These are phyloP conservation scores for Poeciliopsis turneri DNA, from an alignment of 2,797 vertebrate genomes.

Conservation along the genomic window DNA sequence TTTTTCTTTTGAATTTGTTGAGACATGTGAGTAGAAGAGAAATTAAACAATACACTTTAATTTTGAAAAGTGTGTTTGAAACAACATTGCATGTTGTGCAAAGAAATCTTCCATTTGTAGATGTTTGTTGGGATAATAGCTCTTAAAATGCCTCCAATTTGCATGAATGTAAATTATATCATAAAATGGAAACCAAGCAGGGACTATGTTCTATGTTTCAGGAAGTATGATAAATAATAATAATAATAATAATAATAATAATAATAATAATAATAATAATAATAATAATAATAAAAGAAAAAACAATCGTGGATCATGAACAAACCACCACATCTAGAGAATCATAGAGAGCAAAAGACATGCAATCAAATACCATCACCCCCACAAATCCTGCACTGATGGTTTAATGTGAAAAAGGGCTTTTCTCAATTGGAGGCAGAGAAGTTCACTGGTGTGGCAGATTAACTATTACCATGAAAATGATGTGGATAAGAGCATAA, in stretches of 20 bases:
- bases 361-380: conserved; percentile 43
- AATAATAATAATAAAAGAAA: background rate
- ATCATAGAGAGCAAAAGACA: conserved; percentile 11
- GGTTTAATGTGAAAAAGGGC: conserved; percentile 7
- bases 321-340: conserved; percentile 18
- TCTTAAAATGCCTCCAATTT: no score
- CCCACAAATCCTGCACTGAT: conserved; percentile 27
- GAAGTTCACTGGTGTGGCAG: background rate
- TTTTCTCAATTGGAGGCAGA: conserved; percentile 1
- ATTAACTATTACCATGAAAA: conserved; percentile 14
- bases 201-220: background rate
- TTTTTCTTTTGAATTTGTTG: background rate
- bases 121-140: background rate
- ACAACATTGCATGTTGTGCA: background rate
- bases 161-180: background rate
- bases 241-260: no score
- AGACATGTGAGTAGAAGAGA: background rate
- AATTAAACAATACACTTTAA: background rate
- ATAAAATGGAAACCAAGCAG: background rate
- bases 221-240: background rate
- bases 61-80: background rate
- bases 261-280: no score
- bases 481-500: background rate
- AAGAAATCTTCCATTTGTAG: background rate
- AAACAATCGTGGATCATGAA: background rate